Evolutionary conservation across 2,888 invertebrate genomes (phyloP).

Genomic region (Choristoneura rosaceana): DNA sequence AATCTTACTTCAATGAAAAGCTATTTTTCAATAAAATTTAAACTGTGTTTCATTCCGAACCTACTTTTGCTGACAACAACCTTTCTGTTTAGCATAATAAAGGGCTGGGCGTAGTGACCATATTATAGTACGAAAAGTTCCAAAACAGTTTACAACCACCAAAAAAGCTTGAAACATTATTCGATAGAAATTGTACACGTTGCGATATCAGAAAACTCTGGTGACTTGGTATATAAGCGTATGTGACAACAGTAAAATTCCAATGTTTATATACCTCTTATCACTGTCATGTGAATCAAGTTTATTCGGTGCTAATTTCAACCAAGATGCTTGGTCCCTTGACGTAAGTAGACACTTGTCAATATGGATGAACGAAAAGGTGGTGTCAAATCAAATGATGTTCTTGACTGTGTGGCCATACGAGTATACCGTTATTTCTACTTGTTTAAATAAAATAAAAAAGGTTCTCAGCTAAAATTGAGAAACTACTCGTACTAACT

Average conservation of each 20-base stretch:
- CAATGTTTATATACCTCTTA: slow-evolving; percentile 17
- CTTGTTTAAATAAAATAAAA: too few species aligned
- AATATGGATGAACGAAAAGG: not conserved
- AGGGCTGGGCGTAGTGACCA: not conserved
- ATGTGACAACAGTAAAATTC: slow-evolving; percentile 25
- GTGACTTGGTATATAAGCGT: not conserved
- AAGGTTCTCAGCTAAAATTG: too few species aligned
- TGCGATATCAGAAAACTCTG: not conserved
- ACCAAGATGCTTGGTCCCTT: slow-evolving; percentile 7
- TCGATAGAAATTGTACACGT: not conserved
- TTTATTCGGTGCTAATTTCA: slow-evolving; percentile 31
- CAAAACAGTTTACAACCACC: not conserved
- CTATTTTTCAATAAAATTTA: not conserved
- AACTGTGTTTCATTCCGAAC: not conserved
- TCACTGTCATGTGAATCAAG: slow-evolving; percentile 17
- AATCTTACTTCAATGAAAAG: too few species aligned
- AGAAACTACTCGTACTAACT: too few species aligned
- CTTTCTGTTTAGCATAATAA: not conserved
- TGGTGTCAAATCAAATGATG: not conserved
- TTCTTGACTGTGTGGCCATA: not conserved
- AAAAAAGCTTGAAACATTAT: not conserved
- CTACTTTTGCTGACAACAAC: not conserved
- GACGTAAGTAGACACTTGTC: slow-evolving; percentile 7
- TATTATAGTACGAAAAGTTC: not conserved
- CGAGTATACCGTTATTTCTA: too few species aligned